Percentiles rank a stretch among this genome's conserved stretches.
These are phyloP conservation scores for Orthosia gracilis DNA, from an alignment of 2,888 invertebrate genomes.

Conservation along the genomic window DNA sequence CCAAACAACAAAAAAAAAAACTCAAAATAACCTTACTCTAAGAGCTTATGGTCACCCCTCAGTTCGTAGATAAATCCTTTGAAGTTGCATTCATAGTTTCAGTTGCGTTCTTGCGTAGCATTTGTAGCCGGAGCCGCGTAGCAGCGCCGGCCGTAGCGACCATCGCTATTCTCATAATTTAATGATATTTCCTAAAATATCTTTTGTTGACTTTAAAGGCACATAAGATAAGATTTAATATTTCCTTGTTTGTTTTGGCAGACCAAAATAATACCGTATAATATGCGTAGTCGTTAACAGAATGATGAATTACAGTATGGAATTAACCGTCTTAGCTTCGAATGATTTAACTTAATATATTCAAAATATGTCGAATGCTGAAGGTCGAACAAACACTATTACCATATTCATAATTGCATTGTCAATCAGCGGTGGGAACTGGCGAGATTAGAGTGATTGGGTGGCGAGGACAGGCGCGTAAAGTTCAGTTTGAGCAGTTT, in stretches of 20 bases:
- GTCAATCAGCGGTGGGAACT: constrained; percentile 79
- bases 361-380: constrained; percentile 59
- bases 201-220: constrained; percentile 31
- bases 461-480: constrained; percentile 77
- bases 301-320: constrained; percentile 25
- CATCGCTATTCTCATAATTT: constrained; percentile 28
- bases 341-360: constrained; percentile 51
- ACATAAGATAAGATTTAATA: constrained; percentile 48
- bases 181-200: constrained; percentile 34
- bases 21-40: no score
- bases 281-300: constrained; percentile 28
- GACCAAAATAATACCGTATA: constrained; percentile 28
- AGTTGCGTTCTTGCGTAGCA: constrained; percentile 6
- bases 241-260: constrained; percentile 44
- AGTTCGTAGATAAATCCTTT: constrained; percentile 29
- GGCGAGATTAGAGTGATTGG: constrained; percentile 75
- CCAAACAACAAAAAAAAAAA: no score
- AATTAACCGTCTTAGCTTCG: constrained; percentile 41
- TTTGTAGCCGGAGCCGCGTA: neutral
- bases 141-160: no score
- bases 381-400: constrained; percentile 78
- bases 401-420: constrained; percentile 82
- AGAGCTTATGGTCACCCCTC: no score
- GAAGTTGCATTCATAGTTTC: constrained; percentile 32
- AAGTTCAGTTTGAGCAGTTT: constrained; percentile 72